Evolutionary conservation across 2,797 vertebrate species (phyloP).

Genomic region (Oryzias sinensis): DNA sequence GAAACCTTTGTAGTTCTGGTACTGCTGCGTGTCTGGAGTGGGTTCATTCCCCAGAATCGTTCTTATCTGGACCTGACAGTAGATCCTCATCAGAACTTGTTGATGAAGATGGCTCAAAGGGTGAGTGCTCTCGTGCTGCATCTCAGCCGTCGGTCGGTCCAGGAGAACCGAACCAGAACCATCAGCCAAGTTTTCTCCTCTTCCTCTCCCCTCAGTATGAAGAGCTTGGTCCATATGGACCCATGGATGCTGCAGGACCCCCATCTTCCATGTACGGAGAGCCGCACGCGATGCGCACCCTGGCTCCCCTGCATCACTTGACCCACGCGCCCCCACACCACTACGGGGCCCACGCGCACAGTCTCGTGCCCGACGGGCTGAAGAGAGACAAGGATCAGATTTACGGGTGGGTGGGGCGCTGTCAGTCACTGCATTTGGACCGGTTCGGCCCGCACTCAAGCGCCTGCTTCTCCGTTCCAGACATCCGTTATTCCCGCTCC

Average conservation of each 20-base stretch:
- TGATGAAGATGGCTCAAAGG: slow-evolving; percentile 94
- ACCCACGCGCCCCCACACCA: slow-evolving; percentile 92
- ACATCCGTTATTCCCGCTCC: slow-evolving; percentile 92
- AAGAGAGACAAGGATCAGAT: slow-evolving; percentile 97
- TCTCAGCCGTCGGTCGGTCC: neutral
- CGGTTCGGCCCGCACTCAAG: too few species aligned
- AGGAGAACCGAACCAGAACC: neutral
- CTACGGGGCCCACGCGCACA: slow-evolving; percentile 91
- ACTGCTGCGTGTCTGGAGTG: too few species aligned
- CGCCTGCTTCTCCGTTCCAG: slow-evolving; percentile 64
- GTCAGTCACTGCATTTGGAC: neutral
- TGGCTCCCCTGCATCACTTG: slow-evolving; percentile 90
- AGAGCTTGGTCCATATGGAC: slow-evolving; percentile 91
- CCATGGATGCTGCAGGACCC: slow-evolving; percentile 92
- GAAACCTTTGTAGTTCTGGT: too few species aligned
- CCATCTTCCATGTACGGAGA: slow-evolving; percentile 93
- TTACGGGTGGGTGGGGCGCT: slow-evolving; percentile 82
- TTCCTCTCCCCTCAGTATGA: slow-evolving; percentile 82
- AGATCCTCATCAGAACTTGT: slow-evolving; percentile 25
- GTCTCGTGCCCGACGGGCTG: slow-evolving; percentile 89
- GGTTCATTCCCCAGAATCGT: too few species aligned
- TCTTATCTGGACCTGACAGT: too few species aligned
- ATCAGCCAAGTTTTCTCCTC: neutral
- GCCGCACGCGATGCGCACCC: slow-evolving; percentile 88
- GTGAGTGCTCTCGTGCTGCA: slow-evolving; percentile 68